These are phyloP conservation scores for Paragorgia papillata DNA, from an alignment of 92 coral and sea anemone species.

Conservation along the genomic window DNA sequence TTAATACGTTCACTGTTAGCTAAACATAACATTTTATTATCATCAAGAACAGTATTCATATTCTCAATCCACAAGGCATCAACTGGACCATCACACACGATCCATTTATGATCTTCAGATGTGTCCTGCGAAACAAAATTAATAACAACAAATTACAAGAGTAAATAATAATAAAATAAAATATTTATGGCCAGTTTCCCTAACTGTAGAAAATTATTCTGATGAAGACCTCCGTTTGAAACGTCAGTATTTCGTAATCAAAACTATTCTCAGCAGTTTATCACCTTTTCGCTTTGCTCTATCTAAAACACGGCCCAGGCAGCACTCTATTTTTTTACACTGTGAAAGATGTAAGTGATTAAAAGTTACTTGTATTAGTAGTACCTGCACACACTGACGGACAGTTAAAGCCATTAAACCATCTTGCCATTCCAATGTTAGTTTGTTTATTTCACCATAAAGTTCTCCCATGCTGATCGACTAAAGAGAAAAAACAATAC, in stretches of 20 bases:
- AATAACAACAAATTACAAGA: no score
- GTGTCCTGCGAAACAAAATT: conserved; percentile 70
- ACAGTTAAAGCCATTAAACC: conserved; percentile 97
- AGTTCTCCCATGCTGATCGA: conserved; percentile 97
- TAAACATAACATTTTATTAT: conserved; percentile 94
- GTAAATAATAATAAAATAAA: no score
- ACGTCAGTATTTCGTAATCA: no score
- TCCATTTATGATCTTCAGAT: conserved; percentile 93
- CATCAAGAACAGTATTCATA: conserved; percentile 98
- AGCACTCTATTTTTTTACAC: no score
- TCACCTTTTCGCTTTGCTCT: no score
- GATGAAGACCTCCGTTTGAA: no score
- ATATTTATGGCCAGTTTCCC: no score
- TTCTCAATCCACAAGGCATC: conserved; percentile 98
- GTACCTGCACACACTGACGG: conserved; percentile 93
- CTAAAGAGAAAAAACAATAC: conserved; percentile 35
- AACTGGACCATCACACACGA: conserved; percentile 97
- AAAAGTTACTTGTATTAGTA: no score
- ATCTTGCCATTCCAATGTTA: conserved; percentile 97
- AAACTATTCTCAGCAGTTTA: no score
- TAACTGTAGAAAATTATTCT: no score
- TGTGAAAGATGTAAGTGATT: no score
- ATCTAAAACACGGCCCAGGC: no score
- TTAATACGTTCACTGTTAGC: conserved; percentile 99
- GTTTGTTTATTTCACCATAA: conserved; percentile 93